Percentiles rank a stretch among this genome's conserved stretches.
Evolutionary conservation across 1,140 invertebrate species (phyloP).

Genomic region (Onthophagus taurus): DNA sequence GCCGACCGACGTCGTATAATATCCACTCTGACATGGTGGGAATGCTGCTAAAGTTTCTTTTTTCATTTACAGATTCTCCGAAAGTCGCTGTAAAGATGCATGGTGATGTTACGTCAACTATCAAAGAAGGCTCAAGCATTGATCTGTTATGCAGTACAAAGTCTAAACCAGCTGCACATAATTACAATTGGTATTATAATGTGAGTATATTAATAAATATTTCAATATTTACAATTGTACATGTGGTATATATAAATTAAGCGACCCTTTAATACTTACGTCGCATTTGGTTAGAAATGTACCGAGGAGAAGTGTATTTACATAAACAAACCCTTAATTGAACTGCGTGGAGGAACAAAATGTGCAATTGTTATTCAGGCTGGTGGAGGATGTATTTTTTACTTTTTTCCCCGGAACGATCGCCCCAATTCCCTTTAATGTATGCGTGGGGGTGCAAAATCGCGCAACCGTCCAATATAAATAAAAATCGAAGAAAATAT

Average conservation of each 20-base stretch:
- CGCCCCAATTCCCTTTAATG: conserved; percentile 20
- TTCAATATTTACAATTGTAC: too few species aligned
- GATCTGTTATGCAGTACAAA: conserved; percentile 46
- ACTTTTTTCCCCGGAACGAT: too few species aligned
- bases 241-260: too few species aligned
- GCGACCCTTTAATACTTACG: too few species aligned
- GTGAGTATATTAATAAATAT: too few species aligned
- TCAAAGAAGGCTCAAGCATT: conserved; percentile 47
- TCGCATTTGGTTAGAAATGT: too few species aligned
- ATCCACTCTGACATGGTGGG: neutral
- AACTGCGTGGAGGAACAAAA: conserved; percentile 18
- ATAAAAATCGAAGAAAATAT: conserved; percentile 28
- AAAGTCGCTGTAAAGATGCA: conserved; percentile 30
- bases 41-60: neutral
- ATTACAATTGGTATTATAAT: conserved; percentile 47
- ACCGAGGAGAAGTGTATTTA: conserved; percentile 15
- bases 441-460: conserved; percentile 22
- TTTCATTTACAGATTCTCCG: conserved; percentile 32
- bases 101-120: conserved; percentile 29
- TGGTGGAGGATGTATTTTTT: too few species aligned
- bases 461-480: conserved; percentile 20
- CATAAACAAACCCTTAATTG: conserved; percentile 22
- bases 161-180: conserved; percentile 45
- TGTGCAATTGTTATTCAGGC: too few species aligned
- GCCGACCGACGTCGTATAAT: too few species aligned